A percentile compares a stretch with the other conserved stretches of the same genome.
These are phyloP conservation scores for Uropsilus gracilis DNA, from an alignment of 2,113 vertebrate genomes.

Conservation along the genomic window DNA sequence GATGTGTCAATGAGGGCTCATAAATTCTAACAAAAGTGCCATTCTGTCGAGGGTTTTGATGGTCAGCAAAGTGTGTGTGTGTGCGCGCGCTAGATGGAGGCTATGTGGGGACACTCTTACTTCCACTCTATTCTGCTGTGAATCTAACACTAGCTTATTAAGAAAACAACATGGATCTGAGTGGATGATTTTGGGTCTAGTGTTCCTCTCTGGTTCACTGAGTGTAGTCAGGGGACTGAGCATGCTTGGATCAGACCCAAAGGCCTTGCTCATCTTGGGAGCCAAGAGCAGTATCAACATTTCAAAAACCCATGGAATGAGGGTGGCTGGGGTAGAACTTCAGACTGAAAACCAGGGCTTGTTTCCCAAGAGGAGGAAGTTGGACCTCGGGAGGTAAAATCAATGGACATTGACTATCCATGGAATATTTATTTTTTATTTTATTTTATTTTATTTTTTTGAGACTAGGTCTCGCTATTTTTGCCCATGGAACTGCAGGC, in stretches of 20 bases:
- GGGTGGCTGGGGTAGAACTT: neutral
- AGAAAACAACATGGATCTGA: neutral
- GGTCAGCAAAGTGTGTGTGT: neutral
- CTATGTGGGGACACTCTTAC: neutral
- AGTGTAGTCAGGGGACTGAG: neutral
- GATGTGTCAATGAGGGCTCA: neutral
- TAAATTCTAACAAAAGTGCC: neutral
- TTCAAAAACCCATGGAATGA: neutral
- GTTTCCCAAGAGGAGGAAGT: neutral
- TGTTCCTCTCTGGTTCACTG: neutral
- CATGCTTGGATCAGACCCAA: too few species aligned
- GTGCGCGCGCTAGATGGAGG: accelerated
- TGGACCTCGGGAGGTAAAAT: neutral
- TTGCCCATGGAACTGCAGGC: too few species aligned
- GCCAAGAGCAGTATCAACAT: neutral
- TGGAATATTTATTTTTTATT: too few species aligned
- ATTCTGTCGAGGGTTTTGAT: neutral
- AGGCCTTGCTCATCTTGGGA: neutral
- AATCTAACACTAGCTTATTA: neutral
- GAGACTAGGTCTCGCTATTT: too few species aligned
- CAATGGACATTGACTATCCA: neutral
- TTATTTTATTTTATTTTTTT: too few species aligned
- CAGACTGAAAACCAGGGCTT: neutral
- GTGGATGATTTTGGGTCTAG: neutral
- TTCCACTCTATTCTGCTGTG: neutral